A percentile compares a stretch with the other conserved stretches of the same genome.
These are phyloP conservation scores for Ptiloglossa arizonensis DNA, from an alignment of 1,140 invertebrate species.

Conservation along the genomic window DNA sequence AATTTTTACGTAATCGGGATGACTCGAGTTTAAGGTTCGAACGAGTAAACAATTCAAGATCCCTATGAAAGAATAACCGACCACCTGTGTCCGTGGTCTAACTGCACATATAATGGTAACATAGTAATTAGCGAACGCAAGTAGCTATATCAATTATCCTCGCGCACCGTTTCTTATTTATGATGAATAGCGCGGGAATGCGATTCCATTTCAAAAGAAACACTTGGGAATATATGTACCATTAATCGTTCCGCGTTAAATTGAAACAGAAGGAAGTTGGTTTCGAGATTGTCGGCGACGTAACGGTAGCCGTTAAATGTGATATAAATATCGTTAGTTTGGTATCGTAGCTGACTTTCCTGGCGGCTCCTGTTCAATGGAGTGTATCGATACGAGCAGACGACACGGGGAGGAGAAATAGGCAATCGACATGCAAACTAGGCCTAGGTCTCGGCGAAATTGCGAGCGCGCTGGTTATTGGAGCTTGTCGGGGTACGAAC, in stretches of 20 bases:
- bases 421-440: constrained; percentile 65
- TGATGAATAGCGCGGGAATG: no score
- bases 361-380: constrained; percentile 41
- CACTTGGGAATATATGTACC: no score
- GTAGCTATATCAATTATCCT: no score
- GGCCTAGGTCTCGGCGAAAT: constrained; percentile 70
- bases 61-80: no score
- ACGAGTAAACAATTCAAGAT: no score
- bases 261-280: background rate
- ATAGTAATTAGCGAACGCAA: no score
- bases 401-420: constrained; percentile 51
- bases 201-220: no score
- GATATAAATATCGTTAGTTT: constrained; percentile 10
- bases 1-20: no score
- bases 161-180: no score
- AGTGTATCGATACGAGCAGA: constrained; percentile 49
- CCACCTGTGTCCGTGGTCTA: no score
- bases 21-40: no score
- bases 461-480: constrained; percentile 68
- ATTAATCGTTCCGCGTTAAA: background rate
- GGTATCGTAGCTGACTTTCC: constrained; percentile 23
- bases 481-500: constrained; percentile 71
- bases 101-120: no score
- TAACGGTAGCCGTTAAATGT: constrained; percentile 13
- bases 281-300: background rate